Evolutionary conservation across 2,797 vertebrate genomes (phyloP), one percentile per base, ranked within the genome.

Genomic region (Anolis apletophallus): DNA sequence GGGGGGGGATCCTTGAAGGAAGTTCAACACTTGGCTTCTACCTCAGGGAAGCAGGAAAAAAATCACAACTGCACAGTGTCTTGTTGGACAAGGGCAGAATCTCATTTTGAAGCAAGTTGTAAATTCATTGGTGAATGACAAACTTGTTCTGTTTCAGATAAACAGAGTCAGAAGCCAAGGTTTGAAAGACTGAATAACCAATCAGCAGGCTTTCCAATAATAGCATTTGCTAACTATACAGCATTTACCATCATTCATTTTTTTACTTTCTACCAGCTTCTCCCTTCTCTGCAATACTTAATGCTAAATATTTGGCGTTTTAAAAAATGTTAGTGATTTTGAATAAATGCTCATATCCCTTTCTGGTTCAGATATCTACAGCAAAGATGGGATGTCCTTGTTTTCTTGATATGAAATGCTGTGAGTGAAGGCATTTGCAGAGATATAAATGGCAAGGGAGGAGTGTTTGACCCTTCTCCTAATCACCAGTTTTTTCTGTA

Each of bases 1-100:
- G 12, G 10, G 34, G 10, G n/a, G 40, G 16, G 17, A 64, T 73
- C 23, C 55, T 68, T 36, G 40, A 73, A 54, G 67, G 64, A 69
- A 87, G 40, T 52, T 75, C 71, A 86, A 40, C 23, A 74, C 72
- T 86, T 81, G 59, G 71, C 32, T 81, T 81, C 55, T 23, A 75
- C 21, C 78, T 64, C 64, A 71, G n/a, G 80, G 29, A 68, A 40
- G 36, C 19, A 57, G 52, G 54, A 87, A 77, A 12, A 29, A 50
- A 52, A 59, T 82, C 64, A 87, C 73, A 77, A 69, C 1, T 68
- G 12, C 4, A 57, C 19, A 32, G 29, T 59, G 23, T 36, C 74
- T 80, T 50, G 40, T 52, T 26, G 21, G 12, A 64, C 61, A 78
- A 6, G 54, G 74, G 19, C 29, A 46, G n/a, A 81, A 78, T 59